Evolutionary conservation across 2,888 invertebrate species (phyloP), one percentile per base, ranked within the genome.

Genomic region (Chloroclysta siterata): DNA sequence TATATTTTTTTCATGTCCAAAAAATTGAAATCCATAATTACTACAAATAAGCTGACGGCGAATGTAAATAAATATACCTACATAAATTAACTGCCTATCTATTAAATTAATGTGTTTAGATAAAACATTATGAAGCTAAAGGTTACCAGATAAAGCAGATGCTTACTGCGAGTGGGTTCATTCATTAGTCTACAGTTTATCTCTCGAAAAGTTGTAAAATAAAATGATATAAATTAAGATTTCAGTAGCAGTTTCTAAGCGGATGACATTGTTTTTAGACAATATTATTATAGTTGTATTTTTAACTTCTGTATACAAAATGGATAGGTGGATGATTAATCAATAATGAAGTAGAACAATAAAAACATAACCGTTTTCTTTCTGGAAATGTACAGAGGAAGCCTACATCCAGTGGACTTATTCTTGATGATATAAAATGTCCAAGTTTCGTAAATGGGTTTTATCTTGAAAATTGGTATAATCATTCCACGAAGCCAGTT

Each of bases 31-130:
- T 39, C 36, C 10, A 39, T 39, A 39, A 39, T 39, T 39, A 11
- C 36, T 39, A 39, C 8, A 39, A 39, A 39, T 39, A 39, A 39
- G 73, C 74, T 70, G 74, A 56, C 22, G 22, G 69, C 69, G 72
- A 76, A 76, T 75, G 72, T 72, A 72, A 73, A 72, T 69, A 75
- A 11, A 11, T 39, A 39, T 11, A 39, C 8, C 3, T 39, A 39
- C 36, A 56, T 47, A 14, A 14, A 44, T 44, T 22, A 22, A 44
- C 15, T 15, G 66, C 63, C 69, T 78, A 87, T 84, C 82, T 72
- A 72, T 66, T 72, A 79, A 80, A 85, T 84, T 83, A 87, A 89
- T 87, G 82, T 75, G 77, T 74, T 74, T 67, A 68, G 82, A 84
- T 86, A 85, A 81, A 78, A 76, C 72, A 72, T 67, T 61, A 66